Conservation (phyloP, 2,797 vertebrate genomes). For the Coregonus ussuriensis region DNA sequence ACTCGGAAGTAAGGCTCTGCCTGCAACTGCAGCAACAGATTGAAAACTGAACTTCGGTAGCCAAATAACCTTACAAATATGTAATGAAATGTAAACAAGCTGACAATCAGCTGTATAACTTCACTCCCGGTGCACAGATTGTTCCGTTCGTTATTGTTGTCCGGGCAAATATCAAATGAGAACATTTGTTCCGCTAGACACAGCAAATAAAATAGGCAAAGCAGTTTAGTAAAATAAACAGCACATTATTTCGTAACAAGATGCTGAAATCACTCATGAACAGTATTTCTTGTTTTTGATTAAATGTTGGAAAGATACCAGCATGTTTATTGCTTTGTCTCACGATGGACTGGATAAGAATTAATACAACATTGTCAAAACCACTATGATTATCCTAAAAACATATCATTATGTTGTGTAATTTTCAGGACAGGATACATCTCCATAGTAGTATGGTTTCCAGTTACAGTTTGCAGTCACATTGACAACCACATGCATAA, state of each 20-base stretch:
- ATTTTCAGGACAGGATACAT: too few relatives aligned
- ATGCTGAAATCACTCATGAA: background rate
- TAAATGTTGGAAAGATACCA: background rate
- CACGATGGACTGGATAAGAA: too few relatives aligned
- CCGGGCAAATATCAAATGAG: constrained; percentile 45
- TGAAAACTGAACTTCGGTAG: constrained; percentile 10
- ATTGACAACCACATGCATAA: too few relatives aligned
- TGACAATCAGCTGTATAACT: constrained; percentile 67
- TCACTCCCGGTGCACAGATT: constrained; percentile 55
- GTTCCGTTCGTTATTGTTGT: constrained; percentile 47
- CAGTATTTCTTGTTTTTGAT: background rate
- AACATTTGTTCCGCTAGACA: constrained; percentile 50
- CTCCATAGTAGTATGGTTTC: too few relatives aligned
- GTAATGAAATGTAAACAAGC: constrained; percentile 31
- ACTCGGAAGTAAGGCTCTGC: constrained; percentile 32
- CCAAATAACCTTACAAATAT: background rate
- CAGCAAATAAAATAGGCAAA: background rate
- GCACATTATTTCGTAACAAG: background rate
- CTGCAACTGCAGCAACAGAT: constrained; percentile 21
- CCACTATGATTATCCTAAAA: too few relatives aligned
- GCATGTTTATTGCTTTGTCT: too few relatives aligned
- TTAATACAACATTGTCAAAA: too few relatives aligned
- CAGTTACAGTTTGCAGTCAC: too few relatives aligned
- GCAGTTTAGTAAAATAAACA: background rate
- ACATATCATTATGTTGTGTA: too few relatives aligned